Conservation (phyloP, 2,797 vertebrate species). For the Leucoraja ocellata region DNA sequence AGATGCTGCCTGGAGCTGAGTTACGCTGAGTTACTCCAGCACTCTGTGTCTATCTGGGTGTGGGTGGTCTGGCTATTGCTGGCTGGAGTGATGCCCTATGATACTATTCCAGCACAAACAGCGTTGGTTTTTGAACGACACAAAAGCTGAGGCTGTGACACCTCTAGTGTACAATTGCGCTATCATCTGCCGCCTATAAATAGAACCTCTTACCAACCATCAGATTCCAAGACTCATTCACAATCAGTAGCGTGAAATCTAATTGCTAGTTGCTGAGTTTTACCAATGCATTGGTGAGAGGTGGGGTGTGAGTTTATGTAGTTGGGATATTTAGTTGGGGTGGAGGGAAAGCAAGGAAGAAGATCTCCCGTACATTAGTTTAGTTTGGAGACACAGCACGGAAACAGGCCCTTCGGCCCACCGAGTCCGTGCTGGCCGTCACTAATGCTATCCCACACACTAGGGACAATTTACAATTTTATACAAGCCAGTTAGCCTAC, state of each 20-base stretch:
- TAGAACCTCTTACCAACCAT: background rate
- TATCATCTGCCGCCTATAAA: background rate
- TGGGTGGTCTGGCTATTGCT: background rate
- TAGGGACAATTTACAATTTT: too few species aligned
- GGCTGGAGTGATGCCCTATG: background rate
- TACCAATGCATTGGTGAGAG: background rate
- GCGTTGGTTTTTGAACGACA: background rate
- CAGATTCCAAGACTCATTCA: background rate
- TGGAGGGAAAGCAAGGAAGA: background rate
- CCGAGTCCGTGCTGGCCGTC: too few species aligned
- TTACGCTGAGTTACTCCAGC: too few species aligned
- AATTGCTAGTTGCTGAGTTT: background rate
- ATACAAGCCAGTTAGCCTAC: too few species aligned
- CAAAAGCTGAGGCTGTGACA: background rate
- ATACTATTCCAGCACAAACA: background rate
- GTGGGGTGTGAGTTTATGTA: background rate
- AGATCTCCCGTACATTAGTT: too few species aligned
- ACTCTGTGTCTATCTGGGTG: background rate
- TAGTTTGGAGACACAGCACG: too few species aligned
- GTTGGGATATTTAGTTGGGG: background rate
- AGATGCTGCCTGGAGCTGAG: too few species aligned
- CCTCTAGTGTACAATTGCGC: background rate
- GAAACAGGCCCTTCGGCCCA: too few species aligned
- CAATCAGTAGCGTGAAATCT: background rate
- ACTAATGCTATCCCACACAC: too few species aligned